These are phyloP conservation scores for Salticus scenicus DNA, from an alignment of 2,888 invertebrate species.

Conservation along the genomic window DNA sequence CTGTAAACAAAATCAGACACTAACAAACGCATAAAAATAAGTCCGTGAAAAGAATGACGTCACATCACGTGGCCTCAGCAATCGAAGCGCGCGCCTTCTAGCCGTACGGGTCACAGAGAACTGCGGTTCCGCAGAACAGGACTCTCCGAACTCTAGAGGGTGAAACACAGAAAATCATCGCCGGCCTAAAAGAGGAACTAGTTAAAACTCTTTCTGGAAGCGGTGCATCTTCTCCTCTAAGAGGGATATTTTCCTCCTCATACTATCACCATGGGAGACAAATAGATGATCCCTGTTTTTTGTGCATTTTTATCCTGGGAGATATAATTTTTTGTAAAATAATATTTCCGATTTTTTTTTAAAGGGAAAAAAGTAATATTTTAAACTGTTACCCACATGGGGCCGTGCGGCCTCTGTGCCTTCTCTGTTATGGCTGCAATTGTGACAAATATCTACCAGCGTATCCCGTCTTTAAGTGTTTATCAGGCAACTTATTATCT, in stretches of 20 bases:
- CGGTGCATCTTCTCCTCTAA: neutral
- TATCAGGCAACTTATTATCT: neutral
- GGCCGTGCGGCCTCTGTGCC: constrained; percentile 47
- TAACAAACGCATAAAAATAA: constrained; percentile 1
- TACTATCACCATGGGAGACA: neutral
- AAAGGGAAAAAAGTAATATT: neutral
- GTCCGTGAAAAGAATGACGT: neutral
- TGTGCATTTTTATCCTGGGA: neutral
- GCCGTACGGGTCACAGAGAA: constrained; percentile 14
- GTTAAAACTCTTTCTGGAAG: neutral
- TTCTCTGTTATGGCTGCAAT: constrained; percentile 29
- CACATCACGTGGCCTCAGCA: constrained; percentile 6
- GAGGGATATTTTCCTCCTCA: neutral
- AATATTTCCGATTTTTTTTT: too few relatives aligned
- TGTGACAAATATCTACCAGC: neutral
- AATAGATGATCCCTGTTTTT: neutral
- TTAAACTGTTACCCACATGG: constrained; percentile 30
- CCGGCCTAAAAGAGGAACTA: neutral
- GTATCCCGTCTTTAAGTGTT: constrained; percentile 23
- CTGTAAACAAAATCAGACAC: constrained; percentile 12
- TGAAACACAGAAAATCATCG: neutral
- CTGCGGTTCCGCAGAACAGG: constrained; percentile 13
- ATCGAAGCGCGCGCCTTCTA: constrained; percentile 19
- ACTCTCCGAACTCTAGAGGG: neutral
- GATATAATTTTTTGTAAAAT: too few relatives aligned